Evolutionary conservation across 2,113 vertebrate species (phyloP), one percentile per base, ranked within the genome.

Genomic region (Fulmarus glacialis): DNA sequence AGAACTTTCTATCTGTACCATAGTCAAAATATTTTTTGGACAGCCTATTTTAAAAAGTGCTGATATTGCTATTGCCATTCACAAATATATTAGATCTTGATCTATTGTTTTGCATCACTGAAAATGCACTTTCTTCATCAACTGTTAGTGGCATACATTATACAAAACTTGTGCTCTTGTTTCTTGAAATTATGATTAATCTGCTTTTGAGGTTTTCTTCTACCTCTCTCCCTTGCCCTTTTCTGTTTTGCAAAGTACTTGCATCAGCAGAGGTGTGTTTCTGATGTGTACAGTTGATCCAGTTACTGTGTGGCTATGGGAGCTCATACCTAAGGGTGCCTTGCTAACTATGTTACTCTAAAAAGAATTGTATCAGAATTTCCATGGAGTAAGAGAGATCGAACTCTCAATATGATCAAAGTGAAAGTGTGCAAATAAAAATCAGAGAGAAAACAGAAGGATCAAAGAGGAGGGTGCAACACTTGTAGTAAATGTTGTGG

Each of bases 291-390:
- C 3, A 2, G 7, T 43, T 75, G 66, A 53, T 67, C 9, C 56
- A 55, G 21, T 74, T 72, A 60, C 70, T 82, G 34, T 75, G 78
- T 93, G 68, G 45, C 62, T 8, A 0, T 52, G 58, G 72, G 45
- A 88, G 52, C 86, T 94, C 55, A 42, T 81, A 72, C 59, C 60
- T 74, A 81, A 90, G 63, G 80, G 79, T 94, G 79, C 95, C 90
- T 90, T 90, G 71, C 32, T 91, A 66, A 56, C 40, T 73, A 0
- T 77, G 22, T 66, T 84, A 15, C 32, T 81, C 45, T 73, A 15
- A 36, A 77, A 66, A 73, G 12, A 74, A 43, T 34, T 90, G 85
- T 81, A 74, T 32, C 15, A 17, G 50, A 74, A 67, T 86, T 84
- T 83, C 59, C 38, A 4, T 30, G 29, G 34, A n/a, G 32, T 42